A percentile compares a stretch with the other conserved stretches of the same genome.
Conservation (phyloP, 2,113 vertebrate genomes). For the Nyctereutes procyonoides region DNA sequence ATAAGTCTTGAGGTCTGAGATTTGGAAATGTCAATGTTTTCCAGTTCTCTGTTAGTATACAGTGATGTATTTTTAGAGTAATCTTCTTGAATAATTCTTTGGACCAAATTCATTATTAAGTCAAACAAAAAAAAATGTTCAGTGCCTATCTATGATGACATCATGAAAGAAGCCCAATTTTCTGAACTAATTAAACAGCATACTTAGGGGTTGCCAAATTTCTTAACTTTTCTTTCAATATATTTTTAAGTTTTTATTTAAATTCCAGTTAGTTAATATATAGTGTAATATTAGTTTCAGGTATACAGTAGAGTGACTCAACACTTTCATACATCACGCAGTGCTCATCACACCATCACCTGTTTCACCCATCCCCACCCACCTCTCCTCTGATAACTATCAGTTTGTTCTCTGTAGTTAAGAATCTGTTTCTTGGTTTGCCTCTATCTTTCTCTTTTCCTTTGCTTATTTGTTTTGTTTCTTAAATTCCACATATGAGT, state of each 20-base stretch:
- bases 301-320: not conserved
- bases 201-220: not conserved
- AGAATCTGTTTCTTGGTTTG: not conserved
- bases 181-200: not conserved
- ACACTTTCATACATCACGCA: not conserved
- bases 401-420: not conserved
- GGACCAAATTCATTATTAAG: not conserved
- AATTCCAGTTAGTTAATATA: not conserved
- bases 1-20: not conserved
- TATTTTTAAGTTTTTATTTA: not conserved
- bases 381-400: not conserved
- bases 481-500: not conserved
- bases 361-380: not conserved
- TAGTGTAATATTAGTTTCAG: not conserved
- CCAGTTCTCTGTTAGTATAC: not conserved
- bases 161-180: not conserved
- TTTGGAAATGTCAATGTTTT: not conserved
- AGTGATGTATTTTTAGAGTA: not conserved
- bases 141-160: not conserved
- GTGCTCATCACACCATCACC: not conserved
- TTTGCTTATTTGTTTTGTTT: not conserved
- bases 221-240: not conserved
- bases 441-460: not conserved
- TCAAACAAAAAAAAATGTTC: constrained; percentile 1
- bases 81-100: not conserved